Evolutionary conservation across 2,113 vertebrate species (phyloP).

Genomic region (Callithrix jacchus): DNA sequence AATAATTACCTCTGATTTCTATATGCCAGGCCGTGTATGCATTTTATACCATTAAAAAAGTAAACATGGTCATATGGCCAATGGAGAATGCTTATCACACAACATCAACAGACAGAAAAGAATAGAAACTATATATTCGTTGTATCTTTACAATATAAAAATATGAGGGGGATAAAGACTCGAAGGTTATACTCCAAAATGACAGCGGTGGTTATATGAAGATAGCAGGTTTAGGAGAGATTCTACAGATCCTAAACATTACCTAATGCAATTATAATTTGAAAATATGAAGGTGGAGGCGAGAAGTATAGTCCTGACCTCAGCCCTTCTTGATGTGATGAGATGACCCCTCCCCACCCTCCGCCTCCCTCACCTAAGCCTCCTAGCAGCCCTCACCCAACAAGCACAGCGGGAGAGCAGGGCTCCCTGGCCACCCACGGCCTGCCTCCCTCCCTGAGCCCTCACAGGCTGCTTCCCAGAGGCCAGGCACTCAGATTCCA

Average conservation of each 20-base stretch:
- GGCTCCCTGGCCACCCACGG: neutral
- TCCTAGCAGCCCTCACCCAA: rapidly evolving
- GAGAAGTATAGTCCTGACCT: neutral
- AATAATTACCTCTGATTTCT: too few species aligned
- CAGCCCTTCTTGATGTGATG: neutral
- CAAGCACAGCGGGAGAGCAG: neutral
- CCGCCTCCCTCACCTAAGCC: neutral
- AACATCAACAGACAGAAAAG: neutral
- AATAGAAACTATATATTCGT: neutral
- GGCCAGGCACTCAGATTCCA: neutral
- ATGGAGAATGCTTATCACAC: neutral
- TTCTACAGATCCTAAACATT: neutral
- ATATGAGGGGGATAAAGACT: neutral
- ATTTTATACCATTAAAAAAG: neutral
- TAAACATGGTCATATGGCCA: neutral
- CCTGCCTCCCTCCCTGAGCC: neutral
- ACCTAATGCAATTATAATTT: neutral
- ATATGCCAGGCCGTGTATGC: too few species aligned
- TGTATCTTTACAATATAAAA: neutral
- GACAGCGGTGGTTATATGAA: neutral
- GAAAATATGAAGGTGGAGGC: neutral
- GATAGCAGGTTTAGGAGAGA: neutral
- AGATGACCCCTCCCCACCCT: neutral
- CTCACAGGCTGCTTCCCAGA: neutral
- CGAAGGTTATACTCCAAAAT: neutral